Evolutionary conservation across 2,888 invertebrate species (phyloP).

Genomic region (Protonemura montana): DNA sequence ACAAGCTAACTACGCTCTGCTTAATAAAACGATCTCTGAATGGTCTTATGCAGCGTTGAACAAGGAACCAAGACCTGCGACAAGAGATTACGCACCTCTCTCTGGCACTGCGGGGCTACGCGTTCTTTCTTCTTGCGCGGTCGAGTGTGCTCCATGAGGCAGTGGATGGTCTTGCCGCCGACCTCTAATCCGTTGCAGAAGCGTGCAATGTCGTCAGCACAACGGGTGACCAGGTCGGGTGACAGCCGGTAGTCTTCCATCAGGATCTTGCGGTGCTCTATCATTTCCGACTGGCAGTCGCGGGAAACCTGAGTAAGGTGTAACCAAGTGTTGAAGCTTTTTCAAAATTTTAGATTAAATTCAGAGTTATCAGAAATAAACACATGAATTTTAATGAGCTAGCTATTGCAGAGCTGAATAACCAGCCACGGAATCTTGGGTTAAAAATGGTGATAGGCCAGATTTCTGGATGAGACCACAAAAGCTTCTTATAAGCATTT

Average conservation of each 20-base stretch:
- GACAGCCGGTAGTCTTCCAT: constrained; percentile 94
- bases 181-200: constrained; percentile 77
- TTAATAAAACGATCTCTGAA: neutral
- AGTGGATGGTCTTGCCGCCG: constrained; percentile 92
- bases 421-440: no score
- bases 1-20: no score
- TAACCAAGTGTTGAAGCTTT: no score
- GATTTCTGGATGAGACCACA: no score
- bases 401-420: no score
- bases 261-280: constrained; percentile 87
- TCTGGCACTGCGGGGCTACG: constrained; percentile 75
- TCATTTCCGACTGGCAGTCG: constrained; percentile 88
- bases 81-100: constrained; percentile 64
- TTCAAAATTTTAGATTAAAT: no score
- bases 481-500: no score
- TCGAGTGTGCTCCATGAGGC: constrained; percentile 89
- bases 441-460: no score
- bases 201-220: constrained; percentile 82
- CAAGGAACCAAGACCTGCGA: neutral
- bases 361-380: no score
- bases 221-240: constrained; percentile 89
- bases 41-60: neutral
- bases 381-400: no score
- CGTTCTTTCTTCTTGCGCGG: constrained; percentile 69
- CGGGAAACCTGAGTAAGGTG: constrained; percentile 65